Percentiles rank a stretch among this genome's conserved stretches.
Conservation (phyloP, 2,888 invertebrate genomes). For the Netelia melanura region DNA sequence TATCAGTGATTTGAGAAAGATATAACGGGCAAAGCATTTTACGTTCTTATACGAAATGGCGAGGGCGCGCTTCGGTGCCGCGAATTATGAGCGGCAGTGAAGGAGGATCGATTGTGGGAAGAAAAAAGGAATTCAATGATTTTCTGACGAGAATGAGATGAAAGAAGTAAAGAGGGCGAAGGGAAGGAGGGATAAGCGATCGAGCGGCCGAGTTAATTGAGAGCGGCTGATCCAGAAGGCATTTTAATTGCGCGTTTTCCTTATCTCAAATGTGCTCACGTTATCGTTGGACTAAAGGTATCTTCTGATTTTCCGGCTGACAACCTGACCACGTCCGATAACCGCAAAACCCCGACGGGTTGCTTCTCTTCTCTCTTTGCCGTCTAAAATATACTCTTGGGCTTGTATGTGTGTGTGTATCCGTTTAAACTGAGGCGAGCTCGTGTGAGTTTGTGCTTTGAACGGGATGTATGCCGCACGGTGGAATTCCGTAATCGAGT, state of each 20-base stretch:
- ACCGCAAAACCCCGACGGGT: constrained; percentile 62
- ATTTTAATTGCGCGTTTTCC: constrained; percentile 82
- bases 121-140: background rate
- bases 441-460: background rate
- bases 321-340: constrained; percentile 77
- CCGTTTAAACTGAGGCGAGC: background rate
- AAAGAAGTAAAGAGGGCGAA: background rate
- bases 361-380: constrained; percentile 7
- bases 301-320: constrained; percentile 80
- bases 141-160: constrained; percentile 8
- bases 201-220: constrained; percentile 71
- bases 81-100: background rate
- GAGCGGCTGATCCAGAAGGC: constrained; percentile 78
- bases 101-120: background rate
- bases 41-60: too few relatives aligned
- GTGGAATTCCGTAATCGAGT: constrained; percentile 74
- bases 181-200: constrained; percentile 28
- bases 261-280: constrained; percentile 81
- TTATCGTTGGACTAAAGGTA: constrained; percentile 78
- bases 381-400: constrained; percentile 3
- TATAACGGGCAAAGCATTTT: background rate
- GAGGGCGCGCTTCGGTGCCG: too few relatives aligned
- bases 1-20: constrained; percentile 10
- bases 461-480: background rate
- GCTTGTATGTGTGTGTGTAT: constrained; percentile 1